A percentile compares a stretch with the other conserved stretches of the same genome.
Evolutionary conservation across 1,140 invertebrate species (phyloP).

Genomic region (Hycleus cichorii): DNA sequence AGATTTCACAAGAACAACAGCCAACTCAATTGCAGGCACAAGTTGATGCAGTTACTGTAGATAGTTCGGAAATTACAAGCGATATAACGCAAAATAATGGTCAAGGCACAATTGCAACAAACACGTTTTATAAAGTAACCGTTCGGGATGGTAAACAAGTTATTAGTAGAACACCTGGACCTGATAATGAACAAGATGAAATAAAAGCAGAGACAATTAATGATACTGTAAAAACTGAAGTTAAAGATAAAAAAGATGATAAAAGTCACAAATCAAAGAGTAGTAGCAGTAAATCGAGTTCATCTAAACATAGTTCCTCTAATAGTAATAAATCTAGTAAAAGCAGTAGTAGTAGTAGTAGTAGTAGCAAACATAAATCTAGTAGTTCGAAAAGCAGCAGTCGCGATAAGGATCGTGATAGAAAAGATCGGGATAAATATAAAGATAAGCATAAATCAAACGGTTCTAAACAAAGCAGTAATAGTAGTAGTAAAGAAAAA

Average conservation of each 20-base stretch:
- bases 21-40: too few relatives aligned
- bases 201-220: conserved; percentile 1
- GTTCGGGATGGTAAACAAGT: conserved; percentile 67
- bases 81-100: background rate
- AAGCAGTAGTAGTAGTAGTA: conserved; percentile 39
- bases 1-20: too few relatives aligned
- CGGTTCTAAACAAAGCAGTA: conserved; percentile 38
- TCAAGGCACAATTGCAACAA: conserved; percentile 25
- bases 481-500: conserved; percentile 38
- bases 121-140: conserved; percentile 56
- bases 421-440: conserved; percentile 30
- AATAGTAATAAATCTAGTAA: conserved; percentile 25
- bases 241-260: conserved; percentile 24
- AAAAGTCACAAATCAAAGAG: conserved; percentile 35
- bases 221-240: conserved; percentile 20
- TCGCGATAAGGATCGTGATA: conserved; percentile 34
- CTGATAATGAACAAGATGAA: conserved; percentile 35
- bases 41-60: conserved; percentile 3
- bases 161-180: conserved; percentile 53
- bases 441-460: conserved; percentile 17
- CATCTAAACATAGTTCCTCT: conserved; percentile 23
- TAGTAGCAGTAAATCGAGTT: conserved; percentile 36
- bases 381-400: conserved; percentile 41
- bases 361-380: conserved; percentile 30
- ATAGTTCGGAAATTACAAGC: background rate